Conservation (phyloP, 1,140 invertebrate genomes). For the Hormaphis cornu region DNA sequence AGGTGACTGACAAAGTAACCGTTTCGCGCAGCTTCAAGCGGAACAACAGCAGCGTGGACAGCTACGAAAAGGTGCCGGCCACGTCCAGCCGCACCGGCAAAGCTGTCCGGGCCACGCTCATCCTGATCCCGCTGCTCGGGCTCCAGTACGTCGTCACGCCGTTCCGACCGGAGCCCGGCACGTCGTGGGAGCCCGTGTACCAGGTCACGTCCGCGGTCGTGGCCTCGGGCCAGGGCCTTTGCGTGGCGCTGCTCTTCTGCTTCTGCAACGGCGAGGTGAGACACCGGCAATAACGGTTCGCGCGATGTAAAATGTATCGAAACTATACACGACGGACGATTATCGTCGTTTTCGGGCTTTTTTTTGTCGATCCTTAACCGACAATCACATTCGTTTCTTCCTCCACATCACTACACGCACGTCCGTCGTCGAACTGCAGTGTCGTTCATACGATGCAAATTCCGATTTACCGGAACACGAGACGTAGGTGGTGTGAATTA, state of each 20-base stretch:
- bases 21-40: background rate
- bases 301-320: too few species aligned
- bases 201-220: constrained; percentile 73
- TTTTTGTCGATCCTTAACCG: too few species aligned
- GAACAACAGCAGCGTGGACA: constrained; percentile 4
- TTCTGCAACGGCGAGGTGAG: constrained; percentile 90
- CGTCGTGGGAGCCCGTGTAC: constrained; percentile 65
- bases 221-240: constrained; percentile 78
- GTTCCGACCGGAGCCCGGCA: constrained; percentile 64
- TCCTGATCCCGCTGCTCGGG: constrained; percentile 70
- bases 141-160: constrained; percentile 77
- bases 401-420: too few species aligned
- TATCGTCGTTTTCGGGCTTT: too few species aligned
- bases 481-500: too few species aligned
- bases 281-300: background rate
- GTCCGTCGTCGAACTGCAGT: too few species aligned
- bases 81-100: constrained; percentile 36
- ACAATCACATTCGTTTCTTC: too few species aligned
- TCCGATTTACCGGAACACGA: too few species aligned
- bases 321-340: background rate
- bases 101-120: constrained; percentile 59
- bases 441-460: too few species aligned
- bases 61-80: constrained; percentile 12
- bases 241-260: constrained; percentile 84
- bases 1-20: background rate